Percentiles rank a stretch among this genome's conserved stretches.
These are phyloP conservation scores for Bombus ignitus DNA, from an alignment of 1,140 invertebrate species.

Conservation along the genomic window DNA sequence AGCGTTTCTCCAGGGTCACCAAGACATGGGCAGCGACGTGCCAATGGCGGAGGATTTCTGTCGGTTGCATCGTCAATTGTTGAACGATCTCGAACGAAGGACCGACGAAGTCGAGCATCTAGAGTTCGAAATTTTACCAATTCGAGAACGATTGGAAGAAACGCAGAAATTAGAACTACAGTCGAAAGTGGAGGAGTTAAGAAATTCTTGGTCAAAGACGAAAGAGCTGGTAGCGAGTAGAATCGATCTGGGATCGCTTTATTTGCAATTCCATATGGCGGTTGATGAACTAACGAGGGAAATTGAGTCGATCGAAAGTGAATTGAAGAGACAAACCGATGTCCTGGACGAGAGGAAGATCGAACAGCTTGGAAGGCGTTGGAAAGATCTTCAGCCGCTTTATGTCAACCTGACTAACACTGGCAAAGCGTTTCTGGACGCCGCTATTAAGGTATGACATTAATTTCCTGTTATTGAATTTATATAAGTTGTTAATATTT, in stretches of 20 bases:
- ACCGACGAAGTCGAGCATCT: conserved; percentile 71
- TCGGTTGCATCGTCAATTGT: conserved; percentile 88
- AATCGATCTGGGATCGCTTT: conserved; percentile 85
- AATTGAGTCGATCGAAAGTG: conserved; percentile 86
- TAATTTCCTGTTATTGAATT: background rate
- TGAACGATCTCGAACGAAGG: conserved; percentile 89
- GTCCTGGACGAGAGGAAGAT: conserved; percentile 83
- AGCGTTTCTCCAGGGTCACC: conserved; percentile 88
- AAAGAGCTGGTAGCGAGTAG: conserved; percentile 86
- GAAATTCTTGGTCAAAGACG: conserved; percentile 86
- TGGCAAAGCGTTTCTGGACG: conserved; percentile 88
- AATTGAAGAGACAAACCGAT: conserved; percentile 80
- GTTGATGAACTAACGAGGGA: conserved; percentile 87
- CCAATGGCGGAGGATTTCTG: conserved; percentile 89
- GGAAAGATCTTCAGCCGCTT: conserved; percentile 85
- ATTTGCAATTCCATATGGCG: conserved; percentile 89
- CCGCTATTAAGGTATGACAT: conserved; percentile 84
- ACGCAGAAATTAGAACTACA: conserved; percentile 85
- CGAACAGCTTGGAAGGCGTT: conserved; percentile 84
- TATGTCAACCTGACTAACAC: conserved; percentile 85
- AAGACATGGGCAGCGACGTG: conserved; percentile 89
- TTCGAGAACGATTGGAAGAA: conserved; percentile 87
- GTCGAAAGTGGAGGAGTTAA: conserved; percentile 85
- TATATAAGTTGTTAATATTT: background rate
- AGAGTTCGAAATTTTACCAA: conserved; percentile 87